Conservation (phyloP, 2,888 invertebrate species). For the Adelognathus sp. region DNA sequence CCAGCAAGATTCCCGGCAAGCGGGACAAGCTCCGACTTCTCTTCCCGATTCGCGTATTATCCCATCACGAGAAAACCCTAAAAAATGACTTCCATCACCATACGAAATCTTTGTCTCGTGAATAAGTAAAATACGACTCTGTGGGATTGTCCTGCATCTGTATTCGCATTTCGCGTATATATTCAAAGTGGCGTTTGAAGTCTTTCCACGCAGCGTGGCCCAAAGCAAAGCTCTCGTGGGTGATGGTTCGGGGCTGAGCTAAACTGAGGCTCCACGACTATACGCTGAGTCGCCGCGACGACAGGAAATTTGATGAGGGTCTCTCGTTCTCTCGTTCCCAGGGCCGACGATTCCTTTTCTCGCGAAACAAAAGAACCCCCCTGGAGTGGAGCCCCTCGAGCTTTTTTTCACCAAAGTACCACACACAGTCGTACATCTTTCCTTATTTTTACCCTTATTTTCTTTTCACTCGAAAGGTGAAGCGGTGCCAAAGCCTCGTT, state of each 20-base stretch:
- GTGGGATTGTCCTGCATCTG: neutral
- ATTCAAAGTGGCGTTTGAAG: neutral
- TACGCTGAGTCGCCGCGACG: slow-evolving; percentile 53
- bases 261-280: slow-evolving; percentile 45
- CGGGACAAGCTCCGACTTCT: neutral
- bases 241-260: neutral
- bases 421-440: neutral
- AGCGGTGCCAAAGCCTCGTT: neutral
- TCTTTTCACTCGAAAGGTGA: slow-evolving; percentile 1
- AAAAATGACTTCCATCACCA: neutral
- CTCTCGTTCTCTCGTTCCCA: neutral
- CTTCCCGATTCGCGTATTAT: neutral
- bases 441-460: neutral
- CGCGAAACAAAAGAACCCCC: slow-evolving; percentile 58
- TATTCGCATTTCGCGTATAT: neutral
- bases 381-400: neutral
- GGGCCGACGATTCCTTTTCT: neutral
- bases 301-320: slow-evolving; percentile 71
- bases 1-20: neutral
- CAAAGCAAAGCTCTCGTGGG: slow-evolving; percentile 55
- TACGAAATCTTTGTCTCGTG: neutral
- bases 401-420: slow-evolving; percentile 44
- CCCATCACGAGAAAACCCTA: neutral
- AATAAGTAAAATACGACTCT: neutral
- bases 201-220: too few species aligned